Evolutionary conservation across 1,140 invertebrate species (phyloP).

Genomic region (Hirudo medicinalis): DNA sequence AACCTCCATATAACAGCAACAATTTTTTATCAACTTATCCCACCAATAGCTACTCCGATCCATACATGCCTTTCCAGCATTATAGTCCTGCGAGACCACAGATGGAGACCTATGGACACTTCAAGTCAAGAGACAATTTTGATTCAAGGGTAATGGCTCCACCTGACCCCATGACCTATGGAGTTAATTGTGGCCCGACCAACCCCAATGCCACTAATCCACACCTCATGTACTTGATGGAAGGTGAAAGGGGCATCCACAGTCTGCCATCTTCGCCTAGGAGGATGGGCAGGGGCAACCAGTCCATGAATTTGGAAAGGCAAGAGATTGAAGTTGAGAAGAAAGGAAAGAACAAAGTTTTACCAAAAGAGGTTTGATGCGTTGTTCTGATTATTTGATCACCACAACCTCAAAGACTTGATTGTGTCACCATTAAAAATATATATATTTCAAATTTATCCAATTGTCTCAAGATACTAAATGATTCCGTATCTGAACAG

Average conservation of each 20-base stretch:
- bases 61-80: too few species aligned
- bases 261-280: constrained; percentile 16
- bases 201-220: background rate
- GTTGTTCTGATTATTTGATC: background rate
- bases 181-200: too few species aligned
- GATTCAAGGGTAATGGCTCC: too few species aligned
- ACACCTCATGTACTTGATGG: constrained; percentile 3
- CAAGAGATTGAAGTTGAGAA: constrained; percentile 3
- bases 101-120: too few species aligned
- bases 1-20: too few species aligned
- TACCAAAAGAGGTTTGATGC: constrained; percentile 23
- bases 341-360: constrained; percentile 23
- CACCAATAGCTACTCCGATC: too few species aligned
- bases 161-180: too few species aligned
- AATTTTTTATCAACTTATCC: too few species aligned
- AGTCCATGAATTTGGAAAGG: background rate
- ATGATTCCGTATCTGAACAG: constrained; percentile 25
- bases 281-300: constrained; percentile 5
- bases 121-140: too few species aligned
- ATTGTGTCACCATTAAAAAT: background rate
- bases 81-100: too few species aligned
- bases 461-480: background rate
- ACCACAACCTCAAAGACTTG: background rate
- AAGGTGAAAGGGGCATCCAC: constrained; percentile 8
- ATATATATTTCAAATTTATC: too few species aligned